Evolutionary conservation across 2,797 vertebrate genomes (phyloP).

Genomic region (Dermochelys coriacea): DNA sequence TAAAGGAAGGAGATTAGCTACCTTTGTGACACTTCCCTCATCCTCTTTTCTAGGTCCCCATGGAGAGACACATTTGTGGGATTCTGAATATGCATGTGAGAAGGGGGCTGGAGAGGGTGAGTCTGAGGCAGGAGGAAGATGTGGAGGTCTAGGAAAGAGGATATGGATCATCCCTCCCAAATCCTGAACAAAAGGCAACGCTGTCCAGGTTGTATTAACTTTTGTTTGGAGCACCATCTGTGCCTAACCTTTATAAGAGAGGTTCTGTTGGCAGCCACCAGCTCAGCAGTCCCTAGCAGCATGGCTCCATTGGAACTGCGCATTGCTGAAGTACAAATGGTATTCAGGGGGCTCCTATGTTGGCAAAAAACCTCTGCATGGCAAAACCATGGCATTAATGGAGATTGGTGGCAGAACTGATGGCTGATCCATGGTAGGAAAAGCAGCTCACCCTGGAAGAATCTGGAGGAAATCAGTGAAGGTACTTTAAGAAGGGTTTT

Average conservation of each 20-base stretch:
- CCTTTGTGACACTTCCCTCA: neutral
- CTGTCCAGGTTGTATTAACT: neutral
- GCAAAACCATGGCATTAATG: neutral
- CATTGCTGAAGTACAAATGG: neutral
- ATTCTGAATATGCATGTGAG: neutral
- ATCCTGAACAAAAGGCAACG: conserved; percentile 21
- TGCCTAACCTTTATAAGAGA: neutral
- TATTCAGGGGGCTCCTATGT: neutral
- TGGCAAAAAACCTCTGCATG: neutral
- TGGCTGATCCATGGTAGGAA: neutral
- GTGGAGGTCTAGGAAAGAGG: neutral
- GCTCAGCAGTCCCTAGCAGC: neutral
- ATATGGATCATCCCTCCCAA: neutral
- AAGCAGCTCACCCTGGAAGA: neutral
- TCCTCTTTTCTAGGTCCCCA: neutral
- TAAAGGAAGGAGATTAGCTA: rapidly evolving
- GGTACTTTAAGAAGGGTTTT: neutral
- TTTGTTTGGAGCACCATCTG: neutral
- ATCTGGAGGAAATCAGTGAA: neutral
- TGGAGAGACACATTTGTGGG: neutral
- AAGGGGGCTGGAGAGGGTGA: neutral
- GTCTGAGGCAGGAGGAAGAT: neutral
- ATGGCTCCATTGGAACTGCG: neutral
- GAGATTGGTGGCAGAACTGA: neutral
- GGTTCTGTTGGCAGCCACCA: conserved; percentile 2